phyloP scores from a whole-genome alignment of 2,888 invertebrate species.

The Rhopalosiphum nymphaeae region DNA sequence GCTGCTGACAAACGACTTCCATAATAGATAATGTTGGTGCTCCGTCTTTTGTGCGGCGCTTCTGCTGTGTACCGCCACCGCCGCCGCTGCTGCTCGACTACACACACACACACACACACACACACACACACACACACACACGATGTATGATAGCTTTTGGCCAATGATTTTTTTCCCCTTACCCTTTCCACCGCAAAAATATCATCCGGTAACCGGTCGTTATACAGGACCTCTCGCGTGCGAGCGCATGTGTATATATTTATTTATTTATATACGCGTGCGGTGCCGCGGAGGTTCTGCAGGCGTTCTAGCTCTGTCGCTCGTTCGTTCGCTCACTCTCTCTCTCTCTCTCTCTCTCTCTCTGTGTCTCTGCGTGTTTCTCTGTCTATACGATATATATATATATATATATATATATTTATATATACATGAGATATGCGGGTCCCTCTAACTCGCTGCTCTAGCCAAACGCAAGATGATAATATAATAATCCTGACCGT shows the following conservation, averaged over 20 bases:
- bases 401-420: neutral
- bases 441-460: neutral
- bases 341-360: neutral
- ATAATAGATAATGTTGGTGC: constrained; percentile 52
- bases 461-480: neutral
- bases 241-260: neutral
- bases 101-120: neutral
- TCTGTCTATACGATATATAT: neutral
- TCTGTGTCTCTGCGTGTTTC: neutral
- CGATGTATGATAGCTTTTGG: neutral
- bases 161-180: neutral
- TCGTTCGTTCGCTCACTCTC: neutral
- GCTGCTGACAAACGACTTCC: constrained; percentile 52
- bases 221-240: neutral
- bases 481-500: constrained; percentile 32
- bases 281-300: neutral
- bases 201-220: constrained; percentile 45
- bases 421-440: neutral
- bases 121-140: neutral
- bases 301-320: neutral
- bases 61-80: neutral
- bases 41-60: constrained; percentile 31
- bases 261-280: neutral
- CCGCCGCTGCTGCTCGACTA: neutral
- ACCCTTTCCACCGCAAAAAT: neutral